Percentiles rank a stretch among this genome's conserved stretches.
Evolutionary conservation across 23 tunicate species (phyloP).

Genomic region (Diplosoma virens): DNA sequence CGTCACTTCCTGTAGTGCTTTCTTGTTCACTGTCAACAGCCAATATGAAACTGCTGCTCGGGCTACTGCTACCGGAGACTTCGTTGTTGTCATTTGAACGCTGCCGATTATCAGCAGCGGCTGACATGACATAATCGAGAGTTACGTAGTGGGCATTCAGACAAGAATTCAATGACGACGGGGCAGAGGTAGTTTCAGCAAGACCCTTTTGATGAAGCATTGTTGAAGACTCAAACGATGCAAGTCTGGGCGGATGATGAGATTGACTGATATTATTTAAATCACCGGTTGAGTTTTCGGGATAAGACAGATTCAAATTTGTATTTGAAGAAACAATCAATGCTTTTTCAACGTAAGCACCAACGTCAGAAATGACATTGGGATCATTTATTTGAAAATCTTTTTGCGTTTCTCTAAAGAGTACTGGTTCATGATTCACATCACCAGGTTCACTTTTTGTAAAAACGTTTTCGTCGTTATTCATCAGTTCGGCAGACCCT

Average conservation of each 20-base stretch:
- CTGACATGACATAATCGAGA: slow-evolving; percentile 55
- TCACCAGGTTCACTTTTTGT: no score
- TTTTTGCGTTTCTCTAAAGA: no score
- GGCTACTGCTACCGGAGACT: slow-evolving; percentile 6
- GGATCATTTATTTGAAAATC: no score
- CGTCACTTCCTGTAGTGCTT: slow-evolving; percentile 68
- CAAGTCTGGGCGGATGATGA: slow-evolving; percentile 41
- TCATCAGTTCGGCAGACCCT: neutral
- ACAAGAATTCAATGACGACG: neutral
- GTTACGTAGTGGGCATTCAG: slow-evolving; percentile 50
- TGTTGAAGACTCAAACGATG: slow-evolving; percentile 54
- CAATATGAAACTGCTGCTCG: slow-evolving; percentile 57
- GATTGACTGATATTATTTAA: neutral
- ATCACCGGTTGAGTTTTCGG: slow-evolving; percentile 3
- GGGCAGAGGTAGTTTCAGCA: neutral
- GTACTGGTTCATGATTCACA: no score
- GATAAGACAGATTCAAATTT: slow-evolving; percentile 26
- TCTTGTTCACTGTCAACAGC: slow-evolving; percentile 54
- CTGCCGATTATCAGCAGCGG: slow-evolving; percentile 44
- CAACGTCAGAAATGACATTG: slow-evolving; percentile 15
- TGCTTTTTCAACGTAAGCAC: slow-evolving; percentile 60
- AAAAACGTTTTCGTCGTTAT: neutral
- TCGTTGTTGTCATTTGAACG: slow-evolving; percentile 8
- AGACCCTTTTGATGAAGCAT: slow-evolving; percentile 44
- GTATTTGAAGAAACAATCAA: slow-evolving; percentile 24